Evolutionary conservation across 2,797 vertebrate genomes (phyloP), one percentile per base, ranked within the genome.

Genomic region (Xiphophorus birchmanni): DNA sequence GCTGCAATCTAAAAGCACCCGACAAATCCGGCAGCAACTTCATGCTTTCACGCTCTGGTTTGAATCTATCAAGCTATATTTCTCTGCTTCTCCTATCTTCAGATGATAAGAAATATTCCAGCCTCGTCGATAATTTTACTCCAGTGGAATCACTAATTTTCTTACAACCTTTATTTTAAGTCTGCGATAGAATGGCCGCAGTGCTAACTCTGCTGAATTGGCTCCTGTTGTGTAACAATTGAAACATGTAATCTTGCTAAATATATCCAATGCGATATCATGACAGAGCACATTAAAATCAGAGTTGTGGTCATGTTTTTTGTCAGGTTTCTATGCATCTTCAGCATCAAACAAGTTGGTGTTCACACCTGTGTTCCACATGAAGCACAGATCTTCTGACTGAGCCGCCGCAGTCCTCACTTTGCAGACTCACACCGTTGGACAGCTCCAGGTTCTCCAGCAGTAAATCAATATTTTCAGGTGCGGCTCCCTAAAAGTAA

Each of bases 351-450:
- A 74, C 63, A 77, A 23, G 54, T 35, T 63, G 29, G 35, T 50
- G 18, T 84, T 4, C 86, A 90, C 85, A 99, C 98, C 98, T 97
- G 95, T 99, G 98, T 85, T 99, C 98, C 67, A 99, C 96, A 0
- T 99, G 96, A 1, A 99, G 93, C 13, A 97, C 88, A 0, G 97
- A 94, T 85, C 95, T 95, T 88, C 90, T 93, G 82, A 97, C 96
- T 0, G 89, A 29, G 0, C 72, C 89, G 5, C 95, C 73, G 35
- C 89, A 92, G 0, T 93, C 87, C n/a, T 95, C 95, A 85, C 73
- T 96, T 89, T 87, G 96, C 76, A 94, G 88, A 3, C 86, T 89
- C n/a, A 94, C 88, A 65, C 95, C 95, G 7, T 93, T 93, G 44
- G 91, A 87, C 42, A 95, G 96, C 87, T 97, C 97, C 0, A 98